These are phyloP conservation scores for Alligator mississippiensis DNA, from an alignment of 2,113 vertebrate species.

Conservation along the genomic window DNA sequence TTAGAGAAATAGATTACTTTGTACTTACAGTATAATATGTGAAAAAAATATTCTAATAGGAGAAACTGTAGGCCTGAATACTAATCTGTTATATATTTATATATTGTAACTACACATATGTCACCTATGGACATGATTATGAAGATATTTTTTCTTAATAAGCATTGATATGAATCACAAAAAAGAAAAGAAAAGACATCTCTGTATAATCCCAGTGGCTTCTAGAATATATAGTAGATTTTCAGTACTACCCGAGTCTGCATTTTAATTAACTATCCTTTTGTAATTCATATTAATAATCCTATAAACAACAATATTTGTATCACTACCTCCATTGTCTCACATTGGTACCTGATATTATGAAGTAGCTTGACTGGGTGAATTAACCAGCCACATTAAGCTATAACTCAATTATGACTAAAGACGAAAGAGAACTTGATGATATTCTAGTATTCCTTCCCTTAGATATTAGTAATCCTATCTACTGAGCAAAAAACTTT, in stretches of 20 bases:
- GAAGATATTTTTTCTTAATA: neutral
- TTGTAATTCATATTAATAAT: neutral
- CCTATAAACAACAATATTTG: neutral
- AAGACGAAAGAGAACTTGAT: neutral
- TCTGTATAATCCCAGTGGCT: neutral
- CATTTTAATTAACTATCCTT: neutral
- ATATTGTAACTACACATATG: neutral
- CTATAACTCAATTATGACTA: neutral
- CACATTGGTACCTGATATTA: neutral
- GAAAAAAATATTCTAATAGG: neutral
- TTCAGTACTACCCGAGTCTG: neutral
- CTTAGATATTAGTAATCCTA: too few relatives aligned
- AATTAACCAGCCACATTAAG: neutral
- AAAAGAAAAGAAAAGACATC: neutral
- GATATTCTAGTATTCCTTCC: neutral
- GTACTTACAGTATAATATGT: neutral
- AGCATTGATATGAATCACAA: neutral
- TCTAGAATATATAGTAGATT: neutral
- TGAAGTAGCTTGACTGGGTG: neutral
- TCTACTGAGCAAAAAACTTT: too few relatives aligned
- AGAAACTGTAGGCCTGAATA: neutral
- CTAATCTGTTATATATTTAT: neutral
- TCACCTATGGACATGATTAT: neutral
- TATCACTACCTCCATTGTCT: neutral
- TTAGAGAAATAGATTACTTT: neutral